A percentile compares a stretch with the other conserved stretches of the same genome.
These are phyloP conservation scores for Furcula furcula DNA, from an alignment of 2,888 invertebrate genomes.

Conservation along the genomic window DNA sequence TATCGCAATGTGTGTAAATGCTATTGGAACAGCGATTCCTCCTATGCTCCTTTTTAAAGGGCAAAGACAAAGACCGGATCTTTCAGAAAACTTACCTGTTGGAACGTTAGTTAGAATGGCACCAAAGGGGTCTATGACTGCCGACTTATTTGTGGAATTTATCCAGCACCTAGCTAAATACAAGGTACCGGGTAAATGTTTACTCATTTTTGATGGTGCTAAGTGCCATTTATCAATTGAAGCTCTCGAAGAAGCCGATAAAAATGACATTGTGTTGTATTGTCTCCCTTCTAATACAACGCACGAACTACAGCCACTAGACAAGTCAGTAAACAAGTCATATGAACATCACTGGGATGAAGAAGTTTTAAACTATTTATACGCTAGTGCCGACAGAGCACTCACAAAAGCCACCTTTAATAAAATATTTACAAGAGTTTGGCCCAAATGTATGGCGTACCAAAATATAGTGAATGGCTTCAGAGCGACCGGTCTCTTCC, in stretches of 20 bases:
- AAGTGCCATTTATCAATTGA: slow-evolving; percentile 13
- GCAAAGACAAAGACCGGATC: slow-evolving; percentile 2
- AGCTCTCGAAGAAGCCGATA: slow-evolving; percentile 18
- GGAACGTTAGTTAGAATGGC: slow-evolving; percentile 9
- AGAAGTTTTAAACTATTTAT: not conserved
- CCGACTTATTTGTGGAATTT: slow-evolving; percentile 6
- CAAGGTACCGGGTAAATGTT: slow-evolving; percentile 12
- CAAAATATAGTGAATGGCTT: slow-evolving; percentile 9
- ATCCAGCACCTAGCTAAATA: slow-evolving; percentile 5
- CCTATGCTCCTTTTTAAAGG: slow-evolving; percentile 12
- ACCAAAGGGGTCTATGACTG: slow-evolving; percentile 10
- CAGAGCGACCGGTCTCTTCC: slow-evolving; percentile 11
- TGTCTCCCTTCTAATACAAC: slow-evolving; percentile 21
- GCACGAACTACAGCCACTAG: slow-evolving; percentile 20
- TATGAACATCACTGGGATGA: slow-evolving; percentile 14
- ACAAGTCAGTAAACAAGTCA: slow-evolving; percentile 19
- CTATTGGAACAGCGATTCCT: slow-evolving; percentile 9
- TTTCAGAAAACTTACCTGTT: slow-evolving; percentile 6
- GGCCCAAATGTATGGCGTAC: slow-evolving; percentile 11
- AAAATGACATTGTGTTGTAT: slow-evolving; percentile 13
- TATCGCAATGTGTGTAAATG: slow-evolving; percentile 2
- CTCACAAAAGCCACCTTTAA: slow-evolving; percentile 1
- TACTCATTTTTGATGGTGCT: slow-evolving; percentile 21
- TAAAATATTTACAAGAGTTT: not conserved
- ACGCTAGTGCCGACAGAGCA: not conserved